A percentile compares a stretch with the other conserved stretches of the same genome.
Evolutionary conservation across 2,888 invertebrate genomes (phyloP).

Genomic region (Dasysyrphus tricinctus): DNA sequence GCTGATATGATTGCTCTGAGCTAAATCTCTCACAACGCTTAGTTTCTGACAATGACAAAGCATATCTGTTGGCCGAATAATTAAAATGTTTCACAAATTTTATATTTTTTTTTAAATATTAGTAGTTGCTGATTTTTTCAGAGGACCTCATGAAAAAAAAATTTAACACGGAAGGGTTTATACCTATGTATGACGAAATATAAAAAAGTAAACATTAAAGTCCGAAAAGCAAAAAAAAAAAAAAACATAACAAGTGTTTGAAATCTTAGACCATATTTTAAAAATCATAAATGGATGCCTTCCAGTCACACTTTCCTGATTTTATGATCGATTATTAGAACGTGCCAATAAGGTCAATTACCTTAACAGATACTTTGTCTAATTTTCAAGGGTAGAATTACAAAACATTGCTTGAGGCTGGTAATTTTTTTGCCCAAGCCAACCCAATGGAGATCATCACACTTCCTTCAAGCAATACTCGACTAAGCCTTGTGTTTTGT

Average conservation of each 20-base stretch:
- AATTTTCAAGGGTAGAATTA: constrained; percentile 39
- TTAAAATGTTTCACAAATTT: no score
- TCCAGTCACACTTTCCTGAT: neutral
- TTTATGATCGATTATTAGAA: constrained; percentile 10
- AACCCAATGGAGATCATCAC: neutral
- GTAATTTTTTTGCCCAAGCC: neutral
- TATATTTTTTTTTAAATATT: no score
- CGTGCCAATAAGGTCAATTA: constrained; percentile 23
- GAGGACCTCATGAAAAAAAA: no score
- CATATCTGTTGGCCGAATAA: no score
- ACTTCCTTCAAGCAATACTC: neutral
- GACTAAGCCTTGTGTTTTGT: neutral
- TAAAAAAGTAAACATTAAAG: no score
- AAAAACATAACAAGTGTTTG: neutral
- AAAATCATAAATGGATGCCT: neutral
- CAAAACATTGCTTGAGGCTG: neutral
- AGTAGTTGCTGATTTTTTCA: no score
- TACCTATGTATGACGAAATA: no score
- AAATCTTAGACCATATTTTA: neutral
- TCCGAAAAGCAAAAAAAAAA: neutral
- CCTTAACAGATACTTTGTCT: constrained; percentile 27
- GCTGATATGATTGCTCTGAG: no score
- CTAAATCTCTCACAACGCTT: no score
- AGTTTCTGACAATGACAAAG: no score
- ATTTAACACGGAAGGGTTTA: no score